These are phyloP conservation scores for Rana temporaria DNA, from an alignment of 2,113 vertebrate genomes.

Conservation along the genomic window DNA sequence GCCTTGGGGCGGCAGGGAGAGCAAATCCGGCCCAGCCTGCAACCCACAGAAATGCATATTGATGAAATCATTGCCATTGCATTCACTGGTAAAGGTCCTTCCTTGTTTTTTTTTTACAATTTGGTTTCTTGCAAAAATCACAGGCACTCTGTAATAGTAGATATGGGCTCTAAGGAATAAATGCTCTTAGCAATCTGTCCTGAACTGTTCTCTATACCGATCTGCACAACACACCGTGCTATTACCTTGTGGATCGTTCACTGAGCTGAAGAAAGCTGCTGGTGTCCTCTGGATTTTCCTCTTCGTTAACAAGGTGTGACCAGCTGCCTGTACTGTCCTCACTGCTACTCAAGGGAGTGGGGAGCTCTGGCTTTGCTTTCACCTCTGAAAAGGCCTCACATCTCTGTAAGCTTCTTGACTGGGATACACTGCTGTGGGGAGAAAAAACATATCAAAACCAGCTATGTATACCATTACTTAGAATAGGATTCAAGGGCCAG, in stretches of 20 bases:
- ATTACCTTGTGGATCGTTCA: conserved; percentile 84
- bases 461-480: no score
- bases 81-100: not conserved
- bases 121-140: no score
- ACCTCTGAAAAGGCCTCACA: conserved; percentile 65
- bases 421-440: not conserved
- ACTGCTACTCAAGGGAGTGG: conserved; percentile 85
- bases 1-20: no score
- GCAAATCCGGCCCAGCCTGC: no score
- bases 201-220: not conserved
- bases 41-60: no score
- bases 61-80: no score
- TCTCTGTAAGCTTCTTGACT: conserved; percentile 59
- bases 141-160: no score
- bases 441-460: not conserved
- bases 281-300: conserved; percentile 90
- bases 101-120: no score
- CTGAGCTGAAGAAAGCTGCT: conserved; percentile 97
- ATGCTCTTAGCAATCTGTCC: not conserved
- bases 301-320: conserved; percentile 91
- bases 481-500: no score
- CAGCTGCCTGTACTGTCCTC: conserved; percentile 95
- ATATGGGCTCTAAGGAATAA: not conserved
- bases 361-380: conserved; percentile 76
- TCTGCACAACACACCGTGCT: not conserved